phyloP scores from a whole-genome alignment of 2,797 vertebrate species.

The Taenioides sp. region DNA sequence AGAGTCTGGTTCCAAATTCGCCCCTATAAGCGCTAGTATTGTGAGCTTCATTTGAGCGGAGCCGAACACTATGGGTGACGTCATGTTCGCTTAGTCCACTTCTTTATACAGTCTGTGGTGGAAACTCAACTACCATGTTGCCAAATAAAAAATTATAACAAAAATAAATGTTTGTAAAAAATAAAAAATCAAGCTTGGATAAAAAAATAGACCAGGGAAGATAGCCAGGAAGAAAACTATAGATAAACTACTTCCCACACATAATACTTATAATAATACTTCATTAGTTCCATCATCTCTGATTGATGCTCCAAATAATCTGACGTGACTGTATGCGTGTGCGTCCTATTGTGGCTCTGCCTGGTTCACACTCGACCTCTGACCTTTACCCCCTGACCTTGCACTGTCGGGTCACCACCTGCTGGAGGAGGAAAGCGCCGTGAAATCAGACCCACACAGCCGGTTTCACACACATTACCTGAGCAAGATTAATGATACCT shows the following conservation, averaged over 20 bases:
- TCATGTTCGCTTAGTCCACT: too few species aligned
- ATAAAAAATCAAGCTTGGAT: background rate
- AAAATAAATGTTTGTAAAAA: background rate
- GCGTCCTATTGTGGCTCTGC: slow-evolving; percentile 38
- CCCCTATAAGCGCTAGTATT: too few species aligned
- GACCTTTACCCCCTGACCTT: slow-evolving; percentile 68
- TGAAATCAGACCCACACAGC: slow-evolving; percentile 45
- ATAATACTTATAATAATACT: background rate
- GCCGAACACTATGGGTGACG: too few species aligned
- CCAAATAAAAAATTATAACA: too few species aligned
- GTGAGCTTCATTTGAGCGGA: too few species aligned
- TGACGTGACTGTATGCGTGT: slow-evolving; percentile 34
- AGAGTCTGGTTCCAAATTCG: too few species aligned
- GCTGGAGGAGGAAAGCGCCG: slow-evolving; percentile 49
- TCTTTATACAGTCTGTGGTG: too few species aligned
- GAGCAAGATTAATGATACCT: slow-evolving; percentile 68
- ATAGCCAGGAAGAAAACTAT: background rate
- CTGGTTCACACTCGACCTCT: slow-evolving; percentile 37
- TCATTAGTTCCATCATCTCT: slow-evolving; percentile 6
- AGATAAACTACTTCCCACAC: background rate
- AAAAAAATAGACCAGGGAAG: background rate
- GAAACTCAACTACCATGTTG: too few species aligned
- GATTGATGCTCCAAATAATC: slow-evolving; percentile 33
- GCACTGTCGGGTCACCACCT: slow-evolving; percentile 73
- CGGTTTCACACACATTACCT: slow-evolving; percentile 54